Conservation (phyloP, 2,797 vertebrate species). For the Catamblyrhynchus diadema region DNA sequence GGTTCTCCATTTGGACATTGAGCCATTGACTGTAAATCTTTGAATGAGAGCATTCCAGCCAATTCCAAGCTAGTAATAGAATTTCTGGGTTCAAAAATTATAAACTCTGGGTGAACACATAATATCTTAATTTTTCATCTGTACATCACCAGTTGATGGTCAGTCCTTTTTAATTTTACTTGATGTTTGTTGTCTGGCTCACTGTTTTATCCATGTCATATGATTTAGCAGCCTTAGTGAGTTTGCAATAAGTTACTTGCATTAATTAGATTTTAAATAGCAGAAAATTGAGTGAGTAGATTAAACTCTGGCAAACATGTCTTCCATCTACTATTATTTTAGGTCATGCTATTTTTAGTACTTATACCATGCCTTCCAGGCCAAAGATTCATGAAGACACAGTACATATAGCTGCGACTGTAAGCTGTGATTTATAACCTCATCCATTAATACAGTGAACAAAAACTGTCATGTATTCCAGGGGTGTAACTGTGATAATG, state of each 20-base stretch:
- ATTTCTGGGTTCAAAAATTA: not conserved
- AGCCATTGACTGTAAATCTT: fast-evolving
- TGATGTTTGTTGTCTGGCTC: not conserved
- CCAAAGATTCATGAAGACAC: not conserved
- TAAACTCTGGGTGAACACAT: not conserved
- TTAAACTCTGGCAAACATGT: not conserved
- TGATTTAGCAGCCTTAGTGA: not conserved
- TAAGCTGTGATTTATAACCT: not conserved
- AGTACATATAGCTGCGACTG: not conserved
- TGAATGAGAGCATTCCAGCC: not conserved
- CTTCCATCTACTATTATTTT: not conserved
- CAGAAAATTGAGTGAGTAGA: not conserved
- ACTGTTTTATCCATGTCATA: not conserved
- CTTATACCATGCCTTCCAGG: not conserved
- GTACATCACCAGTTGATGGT: not conserved
- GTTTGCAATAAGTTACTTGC: not conserved
- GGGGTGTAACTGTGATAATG: not conserved
- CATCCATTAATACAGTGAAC: not conserved
- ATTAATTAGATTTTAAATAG: not conserved
- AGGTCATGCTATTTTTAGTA: not conserved
- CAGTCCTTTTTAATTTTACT: not conserved
- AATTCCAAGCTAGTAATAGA: not conserved
- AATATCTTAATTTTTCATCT: not conserved
- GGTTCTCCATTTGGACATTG: not conserved
- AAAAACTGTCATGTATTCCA: not conserved